Base-by-base conservation (phyloP, 2,113 vertebrate species). In the Tympanuchus pallidicinctus region DNA sequence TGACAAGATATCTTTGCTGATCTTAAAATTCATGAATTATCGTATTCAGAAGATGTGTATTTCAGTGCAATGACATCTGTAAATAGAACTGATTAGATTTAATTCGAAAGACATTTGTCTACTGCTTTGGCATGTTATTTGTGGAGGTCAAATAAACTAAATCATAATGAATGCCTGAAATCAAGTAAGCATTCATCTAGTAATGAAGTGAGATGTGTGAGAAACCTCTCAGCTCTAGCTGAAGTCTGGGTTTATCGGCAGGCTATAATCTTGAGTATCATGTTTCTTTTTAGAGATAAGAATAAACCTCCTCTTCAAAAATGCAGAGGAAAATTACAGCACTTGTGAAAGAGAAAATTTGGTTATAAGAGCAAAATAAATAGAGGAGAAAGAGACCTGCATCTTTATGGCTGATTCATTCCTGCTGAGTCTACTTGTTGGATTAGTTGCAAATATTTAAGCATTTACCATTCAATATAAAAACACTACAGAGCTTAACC, bases 91-190 rank as follows among this genome's bases (percentile, higher is more conserved):
- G 42, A 3, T 91, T 75, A 71, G 50, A 57, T 91, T 88, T 93
- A 38, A 82, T 92, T 95, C 59, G 38, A 60, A 90, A 92, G 32
- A 73, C 27, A 67, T 88, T 47, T 78, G 16, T 81, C 47, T 75
- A 9, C 73, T 88, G 6, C n/a, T 92, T 77, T 94, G 70, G 19
- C 63, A 38, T 72, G 48, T 82, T 72, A 71, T 86, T 92, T 92
- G 24, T 78, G 27, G 69, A 80, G 57, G 48, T 57, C 21, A 86
- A 50, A 86, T 87, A 59, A 59, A 2, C 3, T 88, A 88, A 77
- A 73, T 85, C 32, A 47, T 47, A 19, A 50, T 17, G 43, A 34
- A 21, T 84, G 13, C 45, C 48, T 87, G 24, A 89, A 93, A 57
- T 52, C 69, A 81, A 54, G 36, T 50, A 40, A 65, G 47, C 22